Conservation (phyloP, 1,140 invertebrate species). For the Wasmannia auropunctata region DNA sequence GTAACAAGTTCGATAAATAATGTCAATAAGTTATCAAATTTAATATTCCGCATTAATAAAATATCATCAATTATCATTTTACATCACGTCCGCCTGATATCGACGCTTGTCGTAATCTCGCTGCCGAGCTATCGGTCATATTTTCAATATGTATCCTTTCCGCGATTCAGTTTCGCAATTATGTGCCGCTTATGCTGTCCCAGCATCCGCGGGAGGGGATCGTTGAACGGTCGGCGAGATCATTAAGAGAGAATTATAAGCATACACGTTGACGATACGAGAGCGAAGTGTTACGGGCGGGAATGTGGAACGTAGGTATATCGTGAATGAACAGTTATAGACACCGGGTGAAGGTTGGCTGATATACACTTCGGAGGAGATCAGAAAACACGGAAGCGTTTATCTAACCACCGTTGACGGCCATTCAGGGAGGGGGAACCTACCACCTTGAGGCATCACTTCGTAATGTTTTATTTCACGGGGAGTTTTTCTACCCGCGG, state of each 20-base stretch:
- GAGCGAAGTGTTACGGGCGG: slow-evolving; percentile 38
- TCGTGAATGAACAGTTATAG: slow-evolving; percentile 61
- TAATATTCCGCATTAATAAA: neutral
- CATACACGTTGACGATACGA: slow-evolving; percentile 47
- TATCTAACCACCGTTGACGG: slow-evolving; percentile 15
- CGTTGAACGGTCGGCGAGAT: neutral
- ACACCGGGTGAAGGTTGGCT: slow-evolving; percentile 12
- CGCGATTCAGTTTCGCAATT: slow-evolving; percentile 17
- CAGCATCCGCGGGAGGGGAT: slow-evolving; percentile 32
- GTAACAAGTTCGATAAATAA: neutral
- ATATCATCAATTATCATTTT: neutral
- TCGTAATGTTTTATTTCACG: slow-evolving; percentile 15
- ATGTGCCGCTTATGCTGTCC: neutral
- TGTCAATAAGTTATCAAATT: neutral
- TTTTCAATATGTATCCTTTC: slow-evolving; percentile 10
- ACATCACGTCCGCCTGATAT: neutral
- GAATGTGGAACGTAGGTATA: slow-evolving; percentile 65
- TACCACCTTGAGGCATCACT: neutral
- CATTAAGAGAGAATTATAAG: slow-evolving; percentile 62
- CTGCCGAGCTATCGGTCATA: slow-evolving; percentile 1
- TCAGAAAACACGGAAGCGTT: slow-evolving; percentile 37
- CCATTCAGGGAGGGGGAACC: neutral
- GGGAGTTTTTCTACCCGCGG: neutral
- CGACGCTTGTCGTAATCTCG: neutral
- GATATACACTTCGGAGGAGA: slow-evolving; percentile 20